phyloP scores from a whole-genome alignment of 37 sponge, comb jelly and placozoan species.

The Eunapius fragilis region DNA sequence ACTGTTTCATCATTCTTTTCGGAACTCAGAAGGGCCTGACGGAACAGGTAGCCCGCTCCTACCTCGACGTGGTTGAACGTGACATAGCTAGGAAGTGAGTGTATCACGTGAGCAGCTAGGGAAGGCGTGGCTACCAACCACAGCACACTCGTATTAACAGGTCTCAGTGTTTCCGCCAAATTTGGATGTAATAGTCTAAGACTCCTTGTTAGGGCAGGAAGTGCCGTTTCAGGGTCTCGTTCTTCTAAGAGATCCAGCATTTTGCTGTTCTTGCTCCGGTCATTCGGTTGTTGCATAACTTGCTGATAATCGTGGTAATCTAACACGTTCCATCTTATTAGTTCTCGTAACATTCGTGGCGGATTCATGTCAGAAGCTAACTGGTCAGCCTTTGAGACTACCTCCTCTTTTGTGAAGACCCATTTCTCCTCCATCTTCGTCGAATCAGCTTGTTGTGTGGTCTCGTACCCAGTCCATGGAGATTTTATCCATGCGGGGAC shows the following conservation, averaged over 20 bases:
- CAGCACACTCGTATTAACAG: background rate
- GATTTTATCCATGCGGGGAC: background rate
- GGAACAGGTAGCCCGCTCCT: background rate
- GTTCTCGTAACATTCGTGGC: background rate
- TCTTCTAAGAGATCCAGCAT: background rate
- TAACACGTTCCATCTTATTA: background rate
- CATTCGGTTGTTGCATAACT: background rate
- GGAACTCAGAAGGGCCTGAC: background rate
- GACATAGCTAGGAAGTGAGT: background rate
- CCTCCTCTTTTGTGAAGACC: background rate
- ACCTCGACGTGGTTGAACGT: background rate
- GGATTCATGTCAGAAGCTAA: background rate
- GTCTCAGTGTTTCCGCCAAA: background rate
- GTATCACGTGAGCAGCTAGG: background rate
- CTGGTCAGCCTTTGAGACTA: background rate
- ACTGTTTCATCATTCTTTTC: background rate
- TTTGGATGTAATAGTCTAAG: background rate
- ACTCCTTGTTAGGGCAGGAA: background rate
- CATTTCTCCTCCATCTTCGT: background rate
- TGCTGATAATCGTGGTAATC: background rate
- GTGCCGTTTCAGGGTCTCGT: background rate
- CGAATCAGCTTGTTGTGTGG: background rate
- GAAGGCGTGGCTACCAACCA: background rate
- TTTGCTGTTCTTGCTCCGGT: background rate
- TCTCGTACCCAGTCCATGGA: background rate